Base-by-base conservation (phyloP, 2,888 invertebrate species). In the Papilio protenor region DNA sequence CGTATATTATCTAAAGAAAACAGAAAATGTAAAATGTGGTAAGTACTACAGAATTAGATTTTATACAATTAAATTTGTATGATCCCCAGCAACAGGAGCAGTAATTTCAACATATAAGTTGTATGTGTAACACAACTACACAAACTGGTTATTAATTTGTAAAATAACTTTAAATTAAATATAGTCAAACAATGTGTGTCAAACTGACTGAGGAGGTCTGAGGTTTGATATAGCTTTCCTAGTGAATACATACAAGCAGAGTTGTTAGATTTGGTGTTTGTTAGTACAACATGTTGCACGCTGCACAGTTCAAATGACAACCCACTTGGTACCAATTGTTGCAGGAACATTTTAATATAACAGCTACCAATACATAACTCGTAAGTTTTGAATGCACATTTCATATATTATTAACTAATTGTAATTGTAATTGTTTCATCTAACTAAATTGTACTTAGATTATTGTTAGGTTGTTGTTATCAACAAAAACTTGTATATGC, bases 311-410 rank as follows among this genome's bases (percentile, higher is more conserved):
- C 8, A 27, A 69, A 69, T 2, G 33, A 61, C 23, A 27, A 23
- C 27, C 23, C 61, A 64, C 33, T 64, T 64, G 18, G 6, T 33
- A 33, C 40, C 66, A 75, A 71, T 77, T 75, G 75, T 78, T 78
- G 33, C 77, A 77, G 77, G 77, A 61, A 71, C 77, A 74, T 71
- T 77, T 59, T 77, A 66, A 66, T 66, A 57, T 77, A 77, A 77
- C 66, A 78, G 74, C 77, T 69, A 77, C 77, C 18, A 27, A 75
- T 55, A 71, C 49, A 49, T 52, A 70, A 45, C 55, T 72, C 21
- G 77, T 78, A 78, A 78, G 77, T 78, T 72, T 64, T 33, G 6
- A 40, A 40, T 40, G 40, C 40, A 40, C 8, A 40, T 40, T 40
- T 40, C 40, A 40, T 40, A 40, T 40, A 8, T 8, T 40, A 40